A percentile compares a stretch with the other conserved stretches of the same genome.
Evolutionary conservation across 2,888 invertebrate genomes (phyloP).

Genomic region (Stenchaetothrips biformis): DNA sequence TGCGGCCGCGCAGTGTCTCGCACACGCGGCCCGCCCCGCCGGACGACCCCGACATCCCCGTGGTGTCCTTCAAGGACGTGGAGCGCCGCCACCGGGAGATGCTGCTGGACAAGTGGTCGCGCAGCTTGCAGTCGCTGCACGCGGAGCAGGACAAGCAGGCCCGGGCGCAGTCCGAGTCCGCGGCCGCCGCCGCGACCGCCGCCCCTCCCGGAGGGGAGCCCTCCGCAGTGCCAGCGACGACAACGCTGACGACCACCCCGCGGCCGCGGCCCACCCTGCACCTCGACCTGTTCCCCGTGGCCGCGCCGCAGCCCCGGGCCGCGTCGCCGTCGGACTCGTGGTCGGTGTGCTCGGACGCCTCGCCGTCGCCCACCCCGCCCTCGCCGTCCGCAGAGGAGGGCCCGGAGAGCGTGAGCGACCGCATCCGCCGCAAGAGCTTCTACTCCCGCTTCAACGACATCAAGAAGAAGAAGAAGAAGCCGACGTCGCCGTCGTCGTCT

Average conservation of each 20-base stretch:
- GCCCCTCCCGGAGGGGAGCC: not conserved
- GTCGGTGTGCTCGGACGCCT: constrained; percentile 59
- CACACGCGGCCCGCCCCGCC: not conserved
- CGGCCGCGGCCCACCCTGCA: not conserved
- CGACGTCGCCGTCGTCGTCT: constrained; percentile 49
- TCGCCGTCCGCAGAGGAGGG: constrained; percentile 38
- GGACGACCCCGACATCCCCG: constrained; percentile 4
- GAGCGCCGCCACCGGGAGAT: constrained; percentile 8
- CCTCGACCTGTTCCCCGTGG: constrained; percentile 17
- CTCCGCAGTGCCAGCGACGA: not conserved
- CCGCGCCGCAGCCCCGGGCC: not conserved
- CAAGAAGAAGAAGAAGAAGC: constrained; percentile 65
- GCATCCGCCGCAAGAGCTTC: constrained; percentile 83
- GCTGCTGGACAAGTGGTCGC: constrained; percentile 20
- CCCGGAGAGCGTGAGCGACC: constrained; percentile 71
- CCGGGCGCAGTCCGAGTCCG: not conserved
- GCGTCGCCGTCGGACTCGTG: constrained; percentile 54
- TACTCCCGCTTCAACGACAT: constrained; percentile 84
- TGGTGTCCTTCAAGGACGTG: constrained; percentile 6
- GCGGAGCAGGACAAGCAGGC: not conserved
- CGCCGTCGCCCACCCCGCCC: constrained; percentile 39
- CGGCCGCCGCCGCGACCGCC: not conserved
- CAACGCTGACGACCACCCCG: not conserved
- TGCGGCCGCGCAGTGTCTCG: constrained; percentile 3
- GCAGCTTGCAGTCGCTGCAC: constrained; percentile 11